Conservation (phyloP, 2,888 invertebrate genomes). For the Sialis fuliginosa region DNA sequence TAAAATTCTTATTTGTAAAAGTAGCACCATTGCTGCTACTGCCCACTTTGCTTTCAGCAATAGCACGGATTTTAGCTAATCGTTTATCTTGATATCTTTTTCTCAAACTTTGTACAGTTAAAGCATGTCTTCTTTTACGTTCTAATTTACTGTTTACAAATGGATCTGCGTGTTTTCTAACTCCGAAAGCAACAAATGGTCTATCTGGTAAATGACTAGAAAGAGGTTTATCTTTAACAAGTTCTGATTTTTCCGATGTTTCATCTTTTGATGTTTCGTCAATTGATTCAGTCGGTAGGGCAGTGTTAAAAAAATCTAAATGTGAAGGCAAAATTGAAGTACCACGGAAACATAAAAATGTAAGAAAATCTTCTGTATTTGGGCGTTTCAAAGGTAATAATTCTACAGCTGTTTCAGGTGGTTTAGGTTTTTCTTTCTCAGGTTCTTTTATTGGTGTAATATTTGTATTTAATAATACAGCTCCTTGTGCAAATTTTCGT, state of each 20-base stretch:
- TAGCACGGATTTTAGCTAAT: slow-evolving; percentile 32
- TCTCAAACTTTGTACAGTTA: slow-evolving; percentile 34
- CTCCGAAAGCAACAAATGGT: slow-evolving; percentile 34
- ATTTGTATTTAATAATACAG: slow-evolving; percentile 36
- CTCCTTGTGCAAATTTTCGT: slow-evolving; percentile 74
- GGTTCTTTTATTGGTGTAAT: slow-evolving; percentile 42
- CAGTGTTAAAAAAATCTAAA: slow-evolving; percentile 47
- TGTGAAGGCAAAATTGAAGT: slow-evolving; percentile 53
- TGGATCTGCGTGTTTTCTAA: slow-evolving; percentile 34
- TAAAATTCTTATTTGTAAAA: slow-evolving; percentile 20
- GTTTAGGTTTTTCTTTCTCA: slow-evolving; percentile 28
- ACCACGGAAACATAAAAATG: slow-evolving; percentile 68
- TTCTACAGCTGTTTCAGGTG: slow-evolving; percentile 30
- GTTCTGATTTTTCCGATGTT: slow-evolving; percentile 13
- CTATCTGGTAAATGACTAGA: slow-evolving; percentile 16
- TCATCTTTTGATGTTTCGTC: slow-evolving; percentile 13
- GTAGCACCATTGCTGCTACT: slow-evolving; percentile 20
- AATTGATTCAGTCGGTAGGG: slow-evolving; percentile 18
- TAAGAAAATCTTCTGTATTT: slow-evolving; percentile 71
- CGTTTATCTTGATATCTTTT: slow-evolving; percentile 42
- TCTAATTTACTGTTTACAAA: slow-evolving; percentile 25
- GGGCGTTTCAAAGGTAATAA: slow-evolving; percentile 49
- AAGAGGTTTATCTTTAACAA: slow-evolving; percentile 15
- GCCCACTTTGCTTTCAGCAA: slow-evolving; percentile 25
- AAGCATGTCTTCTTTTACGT: slow-evolving; percentile 23